Base-by-base conservation (phyloP, 2,113 vertebrate species). In the Telmatochromis sp. region DNA sequence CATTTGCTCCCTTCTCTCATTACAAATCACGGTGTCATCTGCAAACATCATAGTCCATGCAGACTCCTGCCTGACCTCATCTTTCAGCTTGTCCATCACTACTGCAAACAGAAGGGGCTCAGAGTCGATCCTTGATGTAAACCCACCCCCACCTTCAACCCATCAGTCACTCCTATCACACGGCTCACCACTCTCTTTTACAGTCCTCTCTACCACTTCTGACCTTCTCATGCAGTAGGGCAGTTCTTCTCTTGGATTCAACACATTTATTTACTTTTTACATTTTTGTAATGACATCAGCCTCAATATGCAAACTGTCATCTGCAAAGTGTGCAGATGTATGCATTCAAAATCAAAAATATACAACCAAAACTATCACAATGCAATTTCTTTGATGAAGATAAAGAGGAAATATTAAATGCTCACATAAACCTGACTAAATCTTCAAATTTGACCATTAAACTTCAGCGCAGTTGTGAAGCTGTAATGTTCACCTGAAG, bases 401-500 rank as follows among this genome's bases (percentile, higher is more conserved):
- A 47, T 75, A 28, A 47, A 75, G 23, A 28, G 70, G 70, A 75
- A 75, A 75, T 75, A 28, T 75, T 49, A 75, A 31, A 75, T 4
- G 9, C 42, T 31, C 42, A 75, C 15, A 26, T 45, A 31, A 75
- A 75, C 9, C 70, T 78, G 70, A 78, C 23, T 78, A 49, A 78
- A 78, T 3, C n/a, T 70, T 70, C 5, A 15, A 70, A 70, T 70
- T 15, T 70, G 15, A 49, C 70, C 42, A 47, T 78, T 78, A 47
- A 19, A 31, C 4, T 78, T 78, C 15, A 49, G 42, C 4, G 9
- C 23, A 31, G 23, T 19, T 75, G 70, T 75, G 15, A 49, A 49
- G 1, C 23, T 75, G 42, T 19, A 75, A 49, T 49, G 23, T 19
- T 42, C 26, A 95, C 96, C 95, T 75, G 73, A 21, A 40, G 84